Conservation (phyloP, 92 coral and sea anemone genomes). For the Nematostella vectensis region DNA sequence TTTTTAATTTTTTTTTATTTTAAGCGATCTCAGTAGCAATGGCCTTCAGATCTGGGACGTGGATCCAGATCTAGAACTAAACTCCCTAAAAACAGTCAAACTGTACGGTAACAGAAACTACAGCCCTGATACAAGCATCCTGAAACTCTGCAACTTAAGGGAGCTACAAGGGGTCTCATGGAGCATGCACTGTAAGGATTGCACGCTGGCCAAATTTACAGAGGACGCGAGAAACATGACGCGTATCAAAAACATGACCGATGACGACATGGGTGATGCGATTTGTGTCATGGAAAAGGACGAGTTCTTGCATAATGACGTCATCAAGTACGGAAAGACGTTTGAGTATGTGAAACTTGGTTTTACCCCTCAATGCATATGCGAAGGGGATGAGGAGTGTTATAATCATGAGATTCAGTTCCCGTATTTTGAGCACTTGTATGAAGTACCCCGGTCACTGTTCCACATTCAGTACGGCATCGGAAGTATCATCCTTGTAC, state of each 20-base stretch:
- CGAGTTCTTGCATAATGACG: slow-evolving; percentile 19
- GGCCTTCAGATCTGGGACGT: slow-evolving; percentile 31
- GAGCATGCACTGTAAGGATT: slow-evolving; percentile 35
- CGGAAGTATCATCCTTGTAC: slow-evolving; percentile 23
- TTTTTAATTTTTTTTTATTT: neutral
- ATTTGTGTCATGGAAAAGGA: slow-evolving; percentile 10
- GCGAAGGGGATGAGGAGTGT: slow-evolving; percentile 20
- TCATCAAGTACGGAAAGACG: slow-evolving; percentile 32
- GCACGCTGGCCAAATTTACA: slow-evolving; percentile 26
- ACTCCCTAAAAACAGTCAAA: slow-evolving; percentile 22
- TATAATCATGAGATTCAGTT: slow-evolving; percentile 17
- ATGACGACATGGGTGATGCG: slow-evolving; percentile 9
- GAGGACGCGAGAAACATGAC: neutral
- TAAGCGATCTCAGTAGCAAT: slow-evolving; percentile 43
- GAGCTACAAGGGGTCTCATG: slow-evolving; percentile 42
- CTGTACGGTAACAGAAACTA: slow-evolving; percentile 31
- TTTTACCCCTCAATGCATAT: slow-evolving; percentile 50
- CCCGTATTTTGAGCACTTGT: slow-evolving; percentile 25
- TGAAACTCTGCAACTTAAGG: slow-evolving; percentile 32
- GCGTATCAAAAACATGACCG: neutral
- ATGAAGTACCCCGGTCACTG: slow-evolving; percentile 28
- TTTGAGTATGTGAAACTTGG: slow-evolving; percentile 33
- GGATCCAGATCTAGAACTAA: slow-evolving; percentile 11
- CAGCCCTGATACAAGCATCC: slow-evolving; percentile 31
- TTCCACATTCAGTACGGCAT: slow-evolving; percentile 39